phyloP scores from a whole-genome alignment of 2,113 vertebrate species.

The Anhinga anhinga region DNA sequence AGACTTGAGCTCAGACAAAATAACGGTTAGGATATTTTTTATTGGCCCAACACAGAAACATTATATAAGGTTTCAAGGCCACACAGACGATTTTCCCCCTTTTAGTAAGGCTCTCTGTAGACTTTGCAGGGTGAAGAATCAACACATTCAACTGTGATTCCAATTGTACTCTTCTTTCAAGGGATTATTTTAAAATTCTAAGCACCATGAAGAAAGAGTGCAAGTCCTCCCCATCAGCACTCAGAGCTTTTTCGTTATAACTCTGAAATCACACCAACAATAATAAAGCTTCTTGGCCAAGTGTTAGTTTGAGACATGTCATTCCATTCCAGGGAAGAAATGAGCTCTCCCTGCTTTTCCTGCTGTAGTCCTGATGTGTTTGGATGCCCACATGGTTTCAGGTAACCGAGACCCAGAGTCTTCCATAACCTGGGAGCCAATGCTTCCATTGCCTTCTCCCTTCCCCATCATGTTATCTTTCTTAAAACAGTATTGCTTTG shows the following conservation, averaged over 20 bases:
- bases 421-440: background rate
- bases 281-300: background rate
- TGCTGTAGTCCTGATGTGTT: background rate
- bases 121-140: slow-evolving; percentile 21
- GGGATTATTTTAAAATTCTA: slow-evolving; percentile 14
- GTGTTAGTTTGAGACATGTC: background rate
- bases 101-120: slow-evolving; percentile 14
- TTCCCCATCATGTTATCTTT: background rate
- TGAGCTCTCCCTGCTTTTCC: background rate
- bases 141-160: slow-evolving; percentile 14
- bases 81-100: slow-evolving; percentile 11
- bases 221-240: background rate
- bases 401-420: background rate
- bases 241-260: background rate
- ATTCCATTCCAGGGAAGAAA: background rate
- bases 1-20: slow-evolving; percentile 53
- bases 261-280: slow-evolving; percentile 32
- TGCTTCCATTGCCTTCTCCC: background rate
- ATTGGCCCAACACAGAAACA: slow-evolving; percentile 55
- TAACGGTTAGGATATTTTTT: slow-evolving; percentile 56
- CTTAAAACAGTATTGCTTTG: background rate
- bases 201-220: background rate
- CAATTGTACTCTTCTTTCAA: slow-evolving; percentile 16
- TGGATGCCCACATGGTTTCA: background rate
- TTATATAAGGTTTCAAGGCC: slow-evolving; percentile 67